Conservation (phyloP, 2,888 invertebrate genomes). For the Pristionchus entomophagus region DNA sequence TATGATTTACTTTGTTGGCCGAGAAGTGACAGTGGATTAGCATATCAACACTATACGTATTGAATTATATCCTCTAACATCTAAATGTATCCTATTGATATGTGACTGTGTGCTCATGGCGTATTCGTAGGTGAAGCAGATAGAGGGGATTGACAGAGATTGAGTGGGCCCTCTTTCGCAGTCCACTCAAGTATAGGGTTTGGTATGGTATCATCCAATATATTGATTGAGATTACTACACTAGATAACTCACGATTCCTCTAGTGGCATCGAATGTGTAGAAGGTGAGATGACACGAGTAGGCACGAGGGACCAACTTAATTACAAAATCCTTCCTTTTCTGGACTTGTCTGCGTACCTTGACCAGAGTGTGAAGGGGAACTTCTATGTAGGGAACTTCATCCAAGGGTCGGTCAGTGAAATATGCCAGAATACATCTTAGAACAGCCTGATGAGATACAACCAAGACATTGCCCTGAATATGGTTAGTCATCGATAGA, state of each 20-base stretch:
- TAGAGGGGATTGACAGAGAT: conserved; percentile 13
- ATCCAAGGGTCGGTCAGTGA: conserved; percentile 81
- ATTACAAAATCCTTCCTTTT: conserved; percentile 80
- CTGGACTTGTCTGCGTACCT: conserved; percentile 80
- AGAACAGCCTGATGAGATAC: conserved; percentile 91
- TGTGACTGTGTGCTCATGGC: no score
- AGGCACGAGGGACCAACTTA: conserved; percentile 89
- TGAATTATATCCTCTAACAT: no score
- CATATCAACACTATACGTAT: no score
- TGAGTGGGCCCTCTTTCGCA: neutral
- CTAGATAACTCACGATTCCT: conserved; percentile 48
- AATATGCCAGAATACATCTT: conserved; percentile 91
- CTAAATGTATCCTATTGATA: no score
- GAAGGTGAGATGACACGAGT: conserved; percentile 83
- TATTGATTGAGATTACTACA: neutral
- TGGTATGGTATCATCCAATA: neutral
- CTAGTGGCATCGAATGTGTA: conserved; percentile 58
- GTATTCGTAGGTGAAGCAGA: neutral
- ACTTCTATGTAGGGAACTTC: conserved; percentile 64
- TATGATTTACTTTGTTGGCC: no score
- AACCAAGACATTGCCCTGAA: conserved; percentile 87
- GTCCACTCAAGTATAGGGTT: conserved; percentile 21
- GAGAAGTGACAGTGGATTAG: no score
- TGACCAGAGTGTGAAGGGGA: conserved; percentile 65
- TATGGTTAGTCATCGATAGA: neutral